Evolutionary conservation across 2,797 vertebrate genomes (phyloP).

Genomic region (Sebastes nivosus): DNA sequence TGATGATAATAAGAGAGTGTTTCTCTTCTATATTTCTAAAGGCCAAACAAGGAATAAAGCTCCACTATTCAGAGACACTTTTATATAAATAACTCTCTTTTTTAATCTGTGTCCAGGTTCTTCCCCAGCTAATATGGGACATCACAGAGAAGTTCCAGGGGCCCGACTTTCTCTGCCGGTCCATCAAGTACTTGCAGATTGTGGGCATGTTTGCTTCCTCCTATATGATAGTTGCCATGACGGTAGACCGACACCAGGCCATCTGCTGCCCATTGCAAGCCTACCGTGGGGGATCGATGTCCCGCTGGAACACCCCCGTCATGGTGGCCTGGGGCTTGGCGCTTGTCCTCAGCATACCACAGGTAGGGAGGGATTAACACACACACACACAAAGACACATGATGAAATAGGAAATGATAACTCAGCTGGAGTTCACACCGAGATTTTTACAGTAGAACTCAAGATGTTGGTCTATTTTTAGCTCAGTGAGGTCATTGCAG

Average conservation of each 20-base stretch:
- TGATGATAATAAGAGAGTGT: not conserved
- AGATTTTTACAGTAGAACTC: conserved; percentile 34
- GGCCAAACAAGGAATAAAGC: not conserved
- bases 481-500: conserved; percentile 35
- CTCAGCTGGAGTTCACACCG: conserved; percentile 38
- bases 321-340: conserved; percentile 90
- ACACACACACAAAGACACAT: conserved; percentile 12
- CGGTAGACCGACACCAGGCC: conserved; percentile 94
- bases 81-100: not conserved
- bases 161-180: conserved; percentile 89
- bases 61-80: not conserved
- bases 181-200: conserved; percentile 95
- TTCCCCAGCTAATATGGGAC: conserved; percentile 96
- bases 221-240: conserved; percentile 96
- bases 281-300: conserved; percentile 87
- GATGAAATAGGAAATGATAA: conserved; percentile 47
- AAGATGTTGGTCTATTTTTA: conserved; percentile 65
- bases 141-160: conserved; percentile 93
- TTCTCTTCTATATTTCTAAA: not conserved
- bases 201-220: conserved; percentile 98
- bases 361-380: conserved; percentile 75
- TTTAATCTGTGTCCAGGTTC: conserved; percentile 82
- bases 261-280: conserved; percentile 93
- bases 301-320: conserved; percentile 86
- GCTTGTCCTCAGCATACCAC: conserved; percentile 90